These are phyloP conservation scores for Alauda arvensis DNA, from an alignment of 2,797 vertebrate species.

Conservation along the genomic window DNA sequence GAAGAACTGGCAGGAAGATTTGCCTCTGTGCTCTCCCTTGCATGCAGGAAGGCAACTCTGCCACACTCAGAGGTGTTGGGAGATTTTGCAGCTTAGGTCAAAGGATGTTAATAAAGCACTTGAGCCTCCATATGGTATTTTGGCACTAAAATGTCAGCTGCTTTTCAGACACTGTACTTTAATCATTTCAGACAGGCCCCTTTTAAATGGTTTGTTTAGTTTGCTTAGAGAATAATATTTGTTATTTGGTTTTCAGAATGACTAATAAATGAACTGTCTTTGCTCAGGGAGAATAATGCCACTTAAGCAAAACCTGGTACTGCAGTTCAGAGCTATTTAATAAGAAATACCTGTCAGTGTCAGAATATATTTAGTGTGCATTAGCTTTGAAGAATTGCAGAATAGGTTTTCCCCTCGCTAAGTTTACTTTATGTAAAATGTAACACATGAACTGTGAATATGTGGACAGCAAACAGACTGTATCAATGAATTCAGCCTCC, in stretches of 20 bases:
- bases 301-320: conserved; percentile 76
- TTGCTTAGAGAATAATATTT: conserved; percentile 70
- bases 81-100: conserved; percentile 45
- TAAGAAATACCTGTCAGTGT: conserved; percentile 80
- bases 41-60: background rate
- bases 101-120: conserved; percentile 35
- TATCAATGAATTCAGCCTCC: conserved; percentile 65
- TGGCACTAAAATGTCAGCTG: conserved; percentile 52
- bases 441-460: conserved; percentile 74
- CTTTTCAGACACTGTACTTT: conserved; percentile 60
- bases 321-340: conserved; percentile 71
- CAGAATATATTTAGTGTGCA: conserved; percentile 75
- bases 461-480: conserved; percentile 68
- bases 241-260: conserved; percentile 75
- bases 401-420: conserved; percentile 72
- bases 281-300: conserved; percentile 73
- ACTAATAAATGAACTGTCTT: conserved; percentile 78
- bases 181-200: conserved; percentile 57
- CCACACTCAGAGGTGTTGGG: conserved; percentile 13
- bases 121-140: conserved; percentile 61
- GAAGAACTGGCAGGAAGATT: conserved; percentile 20
- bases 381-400: conserved; percentile 76
- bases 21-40: background rate
- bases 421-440: conserved; percentile 79
- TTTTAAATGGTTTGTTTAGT: conserved; percentile 73